Base-by-base conservation (phyloP, 2,113 vertebrate genomes). In the Phocoena phocoena region DNA sequence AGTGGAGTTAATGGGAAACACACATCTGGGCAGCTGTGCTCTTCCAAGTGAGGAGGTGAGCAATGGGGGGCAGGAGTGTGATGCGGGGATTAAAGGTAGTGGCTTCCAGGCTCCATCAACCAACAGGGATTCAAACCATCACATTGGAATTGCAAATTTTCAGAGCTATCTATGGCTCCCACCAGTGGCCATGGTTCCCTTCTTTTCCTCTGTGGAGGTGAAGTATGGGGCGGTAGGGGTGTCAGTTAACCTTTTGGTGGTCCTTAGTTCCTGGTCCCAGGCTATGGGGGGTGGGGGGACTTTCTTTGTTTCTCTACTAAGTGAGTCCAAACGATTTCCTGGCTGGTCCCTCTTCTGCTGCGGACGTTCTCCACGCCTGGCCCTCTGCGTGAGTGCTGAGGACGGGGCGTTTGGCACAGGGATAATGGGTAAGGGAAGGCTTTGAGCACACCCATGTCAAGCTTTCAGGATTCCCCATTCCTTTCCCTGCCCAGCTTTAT, bases 1-100 rank as follows among this genome's bases (percentile, higher is more conserved):
- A 84, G 93, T 15, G 2, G 77, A 96, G 74, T 97, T 98, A 97
- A 98, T 97, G 92, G 90, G 88, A 98, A 97, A 93, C 96, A 94
- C 87, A 95, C 96, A 92, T 95, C 96, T 97, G 90, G 93, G 33
- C 84, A 92, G 90, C 92, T 96, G 84, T 38, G 84, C 70, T 97
- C 96, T 92, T 65, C 96, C 92, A 74, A 97, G 67, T 63, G 87
- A 97, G 38, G 67, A 96, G 96, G 71, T 97, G 83, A 97, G 74
- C 68, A 5, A 0, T 2, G 33, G 63, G 13, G 62, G 38, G 70
- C 20, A 55, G 67, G 55, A 50, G 60, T 33, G 31, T 88, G 88
- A n/a, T 3, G 3, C 47, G 13, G 20, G 62, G 62, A 82, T 94
- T 97, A 91, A 95, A 89, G 89, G 55, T 77, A 76, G 81, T 0